Evolutionary conservation across 1,140 invertebrate species (phyloP), one percentile per base, ranked within the genome.

Genomic region (Agrypnia vestita): DNA sequence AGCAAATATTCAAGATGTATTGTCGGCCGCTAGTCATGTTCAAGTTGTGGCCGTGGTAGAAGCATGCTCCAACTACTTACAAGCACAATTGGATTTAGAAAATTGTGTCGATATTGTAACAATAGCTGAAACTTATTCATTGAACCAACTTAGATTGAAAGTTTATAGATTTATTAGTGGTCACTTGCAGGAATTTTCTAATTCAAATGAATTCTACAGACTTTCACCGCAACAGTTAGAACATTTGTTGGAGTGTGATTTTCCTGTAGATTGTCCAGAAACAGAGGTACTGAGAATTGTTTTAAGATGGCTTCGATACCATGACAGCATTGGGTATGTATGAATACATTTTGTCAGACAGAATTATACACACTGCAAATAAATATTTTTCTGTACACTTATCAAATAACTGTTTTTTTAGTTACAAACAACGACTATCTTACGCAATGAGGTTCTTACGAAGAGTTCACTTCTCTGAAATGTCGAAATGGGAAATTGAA

Each of bases 41-140:
- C 94, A 95, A 86, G 90, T 95, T 73, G 87, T 91, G 7, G 91
- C 93, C 21, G 92, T 94, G 0, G 91, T 94, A 7, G 90, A 92
- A 78, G 92, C 93, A 0, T 95, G 94, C 85, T 92, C 92, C 8
- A 90, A 90, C 78, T 95, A 93, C 83, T 85, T 94, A n/a, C 89
- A 93, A 85, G 86, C 90, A 19, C 92, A 94, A 81, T 88, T 95
- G 7, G 91, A 93, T 84, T 86, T 94, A 77, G 93, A 94, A 51
- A 95, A 95, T 84, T 95, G 94, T 86, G 90, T 94, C 13, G 93
- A 94, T 82, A 91, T 95, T 71, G 91, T 92, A 0, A 93, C 90
- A 12, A 91, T 95, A 77, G 93, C 93, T 0, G 94, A 95, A 84
- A 92, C 92, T 8, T 95, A 94, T 85, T 92, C 90, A 0, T 87